A percentile compares a stretch with the other conserved stretches of the same genome.
These are phyloP conservation scores for Anagyrus pseudococci DNA, from an alignment of 2,888 invertebrate species.

Conservation along the genomic window DNA sequence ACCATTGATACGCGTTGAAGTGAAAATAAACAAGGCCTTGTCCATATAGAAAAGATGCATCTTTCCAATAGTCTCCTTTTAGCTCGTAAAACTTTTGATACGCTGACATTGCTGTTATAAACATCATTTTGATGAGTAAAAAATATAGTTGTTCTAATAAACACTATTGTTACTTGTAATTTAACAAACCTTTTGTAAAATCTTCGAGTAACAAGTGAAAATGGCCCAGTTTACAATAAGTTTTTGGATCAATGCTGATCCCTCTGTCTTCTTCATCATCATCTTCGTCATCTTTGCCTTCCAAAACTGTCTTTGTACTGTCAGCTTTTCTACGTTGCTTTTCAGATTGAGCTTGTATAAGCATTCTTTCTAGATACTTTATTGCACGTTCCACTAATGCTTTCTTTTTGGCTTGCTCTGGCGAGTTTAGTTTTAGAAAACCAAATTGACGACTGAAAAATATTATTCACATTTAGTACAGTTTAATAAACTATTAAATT, in stretches of 20 bases:
- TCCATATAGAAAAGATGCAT: constrained; percentile 91
- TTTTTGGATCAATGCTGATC: constrained; percentile 84
- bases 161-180: neutral
- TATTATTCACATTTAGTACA: too few species aligned
- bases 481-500: too few species aligned
- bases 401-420: constrained; percentile 83
- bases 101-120: constrained; percentile 86
- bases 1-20: constrained; percentile 95
- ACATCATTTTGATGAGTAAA: constrained; percentile 1
- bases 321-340: constrained; percentile 61
- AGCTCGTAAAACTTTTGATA: constrained; percentile 91
- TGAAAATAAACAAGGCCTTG: constrained; percentile 96
- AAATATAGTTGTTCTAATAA: too few species aligned
- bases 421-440: constrained; percentile 80
- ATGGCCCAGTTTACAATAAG: constrained; percentile 95
- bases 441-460: constrained; percentile 87
- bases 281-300: constrained; percentile 42
- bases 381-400: constrained; percentile 82
- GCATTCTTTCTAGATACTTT: constrained; percentile 83
- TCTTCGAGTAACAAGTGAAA: constrained; percentile 92
- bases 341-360: constrained; percentile 78
- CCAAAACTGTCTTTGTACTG: constrained; percentile 52
- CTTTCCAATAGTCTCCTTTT: constrained; percentile 84
- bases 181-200: constrained; percentile 84
- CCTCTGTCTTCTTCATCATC: constrained; percentile 67